Base-by-base conservation (phyloP, 2,113 vertebrate species). In the Polypterus senegalus region DNA sequence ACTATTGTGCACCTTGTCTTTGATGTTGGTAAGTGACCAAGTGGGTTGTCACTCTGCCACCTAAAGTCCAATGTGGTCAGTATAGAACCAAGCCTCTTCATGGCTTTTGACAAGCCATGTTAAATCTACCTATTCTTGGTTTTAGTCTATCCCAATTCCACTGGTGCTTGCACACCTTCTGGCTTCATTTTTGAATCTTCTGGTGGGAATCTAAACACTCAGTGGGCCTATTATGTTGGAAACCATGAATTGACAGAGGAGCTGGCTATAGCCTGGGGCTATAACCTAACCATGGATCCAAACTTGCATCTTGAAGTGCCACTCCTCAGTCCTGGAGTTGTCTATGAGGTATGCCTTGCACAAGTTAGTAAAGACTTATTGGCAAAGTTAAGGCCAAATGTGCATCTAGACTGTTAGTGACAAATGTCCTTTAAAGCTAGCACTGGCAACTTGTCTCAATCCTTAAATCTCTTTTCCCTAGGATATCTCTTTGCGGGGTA, bases 281-380 rank as follows among this genome's bases (percentile, higher is more conserved):
- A 83, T 62, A n/a, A 57, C 48, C 46, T 82, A 70, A 70, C 5
- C 47, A 81, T 79, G 2, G 9, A 74, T 5, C 75, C 69, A 45
- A 66, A 46, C 47, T 66, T 81, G 61, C 56, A 2, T 56, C 63
- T 85, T 4, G 46, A 69, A 5, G 75, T 81, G 27, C 79, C 83
- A 0, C 69, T 83, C 6, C 76, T 71, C 58, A 66, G 76, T 5
- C 1, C n/a, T 1, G 79, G 81, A 48, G 82, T 66, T 49, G 2
- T 49, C 9, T 83, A 81, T 60, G 53, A 69, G 71, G 81, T 81
- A 58, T 54, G 48, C 11, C 9, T 54, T 44, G 49, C 7, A 10
- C 51, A 8, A 52, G 51, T 52, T 52, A 4, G 3, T 10, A 52
- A 52, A 4, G 7, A 52, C 51, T 10, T 8, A 10, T 1, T 52